Evolutionary conservation across 2,888 invertebrate genomes (phyloP).

Genomic region (Drosophila nr. perissopoda): DNA sequence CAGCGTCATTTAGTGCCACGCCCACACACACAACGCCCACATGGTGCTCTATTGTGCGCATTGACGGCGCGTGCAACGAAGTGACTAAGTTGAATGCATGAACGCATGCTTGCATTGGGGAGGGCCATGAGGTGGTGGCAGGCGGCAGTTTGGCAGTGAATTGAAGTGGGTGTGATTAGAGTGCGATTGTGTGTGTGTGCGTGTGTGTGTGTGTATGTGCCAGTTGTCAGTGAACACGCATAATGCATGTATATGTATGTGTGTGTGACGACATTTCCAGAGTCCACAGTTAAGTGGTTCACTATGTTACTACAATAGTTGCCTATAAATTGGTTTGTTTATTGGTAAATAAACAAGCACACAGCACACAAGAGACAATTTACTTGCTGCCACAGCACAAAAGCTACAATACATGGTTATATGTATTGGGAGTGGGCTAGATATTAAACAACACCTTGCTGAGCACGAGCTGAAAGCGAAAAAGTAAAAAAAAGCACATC

Average conservation of each 20-base stretch:
- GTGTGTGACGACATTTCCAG: conserved; percentile 15
- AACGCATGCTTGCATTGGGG: conserved; percentile 9
- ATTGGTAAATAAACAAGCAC: conserved; percentile 41
- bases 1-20: conserved; percentile 70
- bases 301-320: conserved; percentile 44
- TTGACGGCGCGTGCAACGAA: conserved; percentile 60
- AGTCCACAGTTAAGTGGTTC: conserved; percentile 44
- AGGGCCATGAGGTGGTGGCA: conserved; percentile 7
- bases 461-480: neutral
- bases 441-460: neutral
- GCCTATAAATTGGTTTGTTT: conserved; percentile 58
- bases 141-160: conserved; percentile 32
- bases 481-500: neutral
- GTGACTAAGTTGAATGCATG: conserved; percentile 54
- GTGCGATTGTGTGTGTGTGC: conserved; percentile 33
- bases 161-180: conserved; percentile 59
- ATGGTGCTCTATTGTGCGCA: conserved; percentile 56
- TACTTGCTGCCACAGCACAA: neutral
- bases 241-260: conserved; percentile 1
- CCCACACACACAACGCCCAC: conserved; percentile 43
- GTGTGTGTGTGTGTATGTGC: neutral
- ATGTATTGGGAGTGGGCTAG: neutral
- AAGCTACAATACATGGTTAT: neutral
- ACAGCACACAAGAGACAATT: conserved; percentile 20
- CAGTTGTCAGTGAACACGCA: conserved; percentile 1